Evolutionary conservation across 2,113 vertebrate genomes (phyloP), one percentile per base, ranked within the genome.

Genomic region (Vulpes vulpes): DNA sequence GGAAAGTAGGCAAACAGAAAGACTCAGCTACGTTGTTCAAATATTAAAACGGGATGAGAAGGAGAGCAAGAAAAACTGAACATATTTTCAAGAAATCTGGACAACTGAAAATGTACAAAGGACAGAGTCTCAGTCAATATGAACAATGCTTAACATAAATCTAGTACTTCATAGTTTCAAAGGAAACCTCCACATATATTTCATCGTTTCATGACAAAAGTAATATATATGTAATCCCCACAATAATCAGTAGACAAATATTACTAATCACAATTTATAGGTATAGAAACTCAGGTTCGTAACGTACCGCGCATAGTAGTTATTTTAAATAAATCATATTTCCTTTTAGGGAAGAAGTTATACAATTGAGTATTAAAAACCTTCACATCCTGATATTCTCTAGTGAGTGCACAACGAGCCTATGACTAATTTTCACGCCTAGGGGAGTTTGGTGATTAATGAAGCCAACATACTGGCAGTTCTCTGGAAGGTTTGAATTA

Each of bases 301-400:
- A 81, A 35, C 53, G 60, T 17, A 71, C 8, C 25, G 2, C 89
- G 38, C 20, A 76, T n/a, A 64, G 20, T 83, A 64, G 27, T 83
- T 65, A 22, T 82, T 65, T 73, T 65, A 69, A 53, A 57, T 51
- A 32, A 69, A 49, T 38, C 5, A 0, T 25, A 64, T 86, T 94
- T 95, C 53, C 55, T 83, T 91, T 89, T 73, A 62, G 49, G 32
- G 69, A 90, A 53, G 51, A 79, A 38, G 53, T 80, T 35, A 35
- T 51, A 20, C 12, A 94, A 88, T 79, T 73, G 16, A 91, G 38
- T 79, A 83, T 35, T 86, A 91, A 97, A 87, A 8, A 11, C 25
- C 43, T 81, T 97, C 78, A 89, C 14, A 79, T 87, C 51, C 94
- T 89, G 51, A 64, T 97, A 64, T 83, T 98, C 92, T 93, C 89